Base-by-base conservation (phyloP, 2,113 vertebrate genomes). In the Mobula birostris region DNA sequence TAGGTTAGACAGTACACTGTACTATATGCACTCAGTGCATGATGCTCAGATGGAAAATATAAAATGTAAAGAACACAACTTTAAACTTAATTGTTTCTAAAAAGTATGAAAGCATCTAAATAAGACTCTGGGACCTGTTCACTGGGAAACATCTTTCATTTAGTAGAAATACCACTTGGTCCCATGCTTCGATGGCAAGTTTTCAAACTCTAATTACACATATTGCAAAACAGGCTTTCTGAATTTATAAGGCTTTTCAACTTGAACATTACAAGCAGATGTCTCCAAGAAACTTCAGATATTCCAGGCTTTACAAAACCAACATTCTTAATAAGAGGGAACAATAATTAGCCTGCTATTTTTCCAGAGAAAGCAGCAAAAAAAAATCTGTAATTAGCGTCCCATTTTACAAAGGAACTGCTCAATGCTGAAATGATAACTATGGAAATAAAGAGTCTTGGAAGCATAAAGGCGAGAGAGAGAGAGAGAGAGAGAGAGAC, bases 181-280 rank as follows among this genome's bases (percentile, higher is more conserved):
- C 63, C 85, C 2, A 12, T 48, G 36, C 70, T 93, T 72, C 32
- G n/a, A 70, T 93, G 68, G 91, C 91, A 93, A 93, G 32, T 93
- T 90, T 93, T 74, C 91, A 93, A 93, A 27, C 70, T 93, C 91
- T 74, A 93, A 93, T 93, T 93, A 93, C 70, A 93, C 91, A 93
- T 36, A 27, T 36, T 74, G 70, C 68, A 93, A 70, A 93, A 93
- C 91, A 93, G 19, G 48, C 91, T 93, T 11, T 27, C 70, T 74
- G 36, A 74, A 93, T 93, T 74, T 32, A 93, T 40, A 74, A 93
- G 40, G 91, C 70, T 93, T 76, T 93, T 93, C 91, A 93, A 93
- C 91, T 74, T 93, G 15, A 93, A 70, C 91, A 72, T 74, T 74
- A 27, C 68, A 90, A 90, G 85, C 85, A 90, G 85, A 90, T 90